Percentiles rank a stretch among this genome's conserved stretches.
Conservation (phyloP, 2,113 vertebrate species). For the Agapornis roseicollis region DNA sequence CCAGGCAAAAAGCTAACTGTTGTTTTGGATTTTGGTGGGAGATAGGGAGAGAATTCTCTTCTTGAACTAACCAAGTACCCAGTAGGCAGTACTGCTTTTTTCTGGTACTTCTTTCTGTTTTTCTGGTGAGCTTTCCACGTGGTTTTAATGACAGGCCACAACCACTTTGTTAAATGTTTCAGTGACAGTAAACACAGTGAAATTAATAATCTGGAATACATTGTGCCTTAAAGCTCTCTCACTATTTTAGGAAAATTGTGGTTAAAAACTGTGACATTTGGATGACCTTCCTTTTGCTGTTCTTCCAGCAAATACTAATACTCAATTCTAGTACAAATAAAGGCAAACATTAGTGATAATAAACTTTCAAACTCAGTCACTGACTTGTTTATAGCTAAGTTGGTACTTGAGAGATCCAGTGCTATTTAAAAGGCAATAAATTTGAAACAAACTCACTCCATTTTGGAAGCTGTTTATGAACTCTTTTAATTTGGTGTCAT, state of each 20-base stretch:
- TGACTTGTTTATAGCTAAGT: constrained; percentile 26
- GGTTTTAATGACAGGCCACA: neutral
- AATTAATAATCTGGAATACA: neutral
- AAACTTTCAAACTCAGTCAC: constrained; percentile 18
- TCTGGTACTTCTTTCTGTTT: neutral
- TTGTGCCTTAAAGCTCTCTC: neutral
- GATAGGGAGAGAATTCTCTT: neutral
- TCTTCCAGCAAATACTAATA: constrained; percentile 40
- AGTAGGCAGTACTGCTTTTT: neutral
- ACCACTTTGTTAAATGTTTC: constrained; percentile 8
- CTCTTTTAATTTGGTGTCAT: constrained; percentile 68
- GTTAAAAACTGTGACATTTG: constrained; percentile 32
- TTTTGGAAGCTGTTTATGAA: constrained; percentile 59
- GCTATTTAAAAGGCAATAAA: constrained; percentile 58
- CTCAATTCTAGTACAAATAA: constrained; percentile 47
- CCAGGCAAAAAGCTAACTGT: neutral
- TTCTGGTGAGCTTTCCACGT: neutral
- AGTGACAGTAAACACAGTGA: constrained; percentile 13
- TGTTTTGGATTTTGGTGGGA: neutral
- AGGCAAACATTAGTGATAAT: constrained; percentile 31
- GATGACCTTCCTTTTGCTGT: constrained; percentile 45
- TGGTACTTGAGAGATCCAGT: constrained; percentile 41
- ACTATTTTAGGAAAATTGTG: constrained; percentile 8
- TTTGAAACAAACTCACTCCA: constrained; percentile 31
- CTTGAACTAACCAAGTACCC: neutral